Conservation (phyloP, 30 jellyfish, hydroid and myxozoan genomes). For the Mastigias papua region DNA sequence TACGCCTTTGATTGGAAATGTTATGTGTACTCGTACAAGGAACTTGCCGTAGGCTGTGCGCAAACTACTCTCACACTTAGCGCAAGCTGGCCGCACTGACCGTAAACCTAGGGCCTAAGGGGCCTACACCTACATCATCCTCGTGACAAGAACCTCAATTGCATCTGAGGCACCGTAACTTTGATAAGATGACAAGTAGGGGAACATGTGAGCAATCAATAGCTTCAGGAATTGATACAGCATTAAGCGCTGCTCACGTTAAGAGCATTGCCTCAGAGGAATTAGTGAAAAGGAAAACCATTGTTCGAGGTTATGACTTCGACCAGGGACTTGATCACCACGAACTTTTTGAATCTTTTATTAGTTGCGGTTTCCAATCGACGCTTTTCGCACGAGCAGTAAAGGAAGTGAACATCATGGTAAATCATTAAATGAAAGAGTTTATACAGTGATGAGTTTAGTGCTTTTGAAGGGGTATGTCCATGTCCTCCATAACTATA, state of each 20-base stretch:
- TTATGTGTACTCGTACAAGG: no score
- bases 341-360: slow-evolving; percentile 61
- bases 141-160: not conserved
- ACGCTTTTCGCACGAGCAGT: slow-evolving; percentile 87
- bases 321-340: slow-evolving; percentile 90
- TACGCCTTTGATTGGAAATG: no score
- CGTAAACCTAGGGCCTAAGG: no score
- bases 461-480: no score
- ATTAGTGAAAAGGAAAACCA: not conserved
- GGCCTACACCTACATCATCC: not conserved
- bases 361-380: slow-evolving; percentile 95
- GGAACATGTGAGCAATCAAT: not conserved
- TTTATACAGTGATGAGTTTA: not conserved
- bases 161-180: not conserved
- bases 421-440: not conserved
- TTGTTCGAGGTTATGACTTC: slow-evolving; percentile 93
- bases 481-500: no score
- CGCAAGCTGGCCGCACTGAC: no score
- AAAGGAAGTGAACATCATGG: slow-evolving; percentile 87
- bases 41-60: no score
- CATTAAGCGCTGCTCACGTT: slow-evolving; percentile 65
- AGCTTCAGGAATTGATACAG: slow-evolving; percentile 22
- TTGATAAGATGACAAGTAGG: not conserved
- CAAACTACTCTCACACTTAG: no score
- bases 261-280: slow-evolving; percentile 32